Percentiles rank a stretch among this genome's conserved stretches.
Evolutionary conservation across 2,888 invertebrate genomes (phyloP).

Genomic region (Synergus itoensis): DNA sequence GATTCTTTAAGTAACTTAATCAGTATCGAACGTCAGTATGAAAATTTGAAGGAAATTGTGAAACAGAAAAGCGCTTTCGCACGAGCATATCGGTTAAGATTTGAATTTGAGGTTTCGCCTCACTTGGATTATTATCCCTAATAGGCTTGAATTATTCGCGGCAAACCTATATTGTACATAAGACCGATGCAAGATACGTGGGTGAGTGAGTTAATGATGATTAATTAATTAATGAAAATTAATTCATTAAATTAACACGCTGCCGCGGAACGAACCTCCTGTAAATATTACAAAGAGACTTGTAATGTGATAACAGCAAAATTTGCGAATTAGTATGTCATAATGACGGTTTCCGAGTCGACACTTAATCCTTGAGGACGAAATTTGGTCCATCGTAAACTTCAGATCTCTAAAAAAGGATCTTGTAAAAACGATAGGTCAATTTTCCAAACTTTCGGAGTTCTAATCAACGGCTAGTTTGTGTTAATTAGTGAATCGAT

Average conservation of each 20-base stretch:
- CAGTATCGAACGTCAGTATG: slow-evolving; percentile 75
- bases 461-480: slow-evolving; percentile 59
- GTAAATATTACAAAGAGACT: slow-evolving; percentile 32
- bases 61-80: slow-evolving; percentile 40
- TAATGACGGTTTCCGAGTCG: slow-evolving; percentile 27
- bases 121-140: slow-evolving; percentile 28
- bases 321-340: slow-evolving; percentile 38
- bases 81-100: slow-evolving; percentile 44
- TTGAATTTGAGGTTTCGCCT: slow-evolving; percentile 32
- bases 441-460: slow-evolving; percentile 42
- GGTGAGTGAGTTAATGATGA: slow-evolving; percentile 9
- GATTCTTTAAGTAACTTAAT: slow-evolving; percentile 68
- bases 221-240: slow-evolving; percentile 16
- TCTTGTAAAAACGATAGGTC: neutral
- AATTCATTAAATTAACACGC: slow-evolving; percentile 37
- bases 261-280: slow-evolving; percentile 34
- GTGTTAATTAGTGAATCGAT: slow-evolving; percentile 59
- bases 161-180: slow-evolving; percentile 41
- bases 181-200: slow-evolving; percentile 42
- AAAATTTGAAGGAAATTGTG: slow-evolving; percentile 18
- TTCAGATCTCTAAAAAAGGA: neutral
- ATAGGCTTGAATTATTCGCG: slow-evolving; percentile 29
- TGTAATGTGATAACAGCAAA: slow-evolving; percentile 27
- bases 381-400: slow-evolving; percentile 30
- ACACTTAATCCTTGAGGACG: neutral